A percentile compares a stretch with the other conserved stretches of the same genome.
Conservation (phyloP, 2,888 invertebrate species). For the Lucinisca nassula region DNA sequence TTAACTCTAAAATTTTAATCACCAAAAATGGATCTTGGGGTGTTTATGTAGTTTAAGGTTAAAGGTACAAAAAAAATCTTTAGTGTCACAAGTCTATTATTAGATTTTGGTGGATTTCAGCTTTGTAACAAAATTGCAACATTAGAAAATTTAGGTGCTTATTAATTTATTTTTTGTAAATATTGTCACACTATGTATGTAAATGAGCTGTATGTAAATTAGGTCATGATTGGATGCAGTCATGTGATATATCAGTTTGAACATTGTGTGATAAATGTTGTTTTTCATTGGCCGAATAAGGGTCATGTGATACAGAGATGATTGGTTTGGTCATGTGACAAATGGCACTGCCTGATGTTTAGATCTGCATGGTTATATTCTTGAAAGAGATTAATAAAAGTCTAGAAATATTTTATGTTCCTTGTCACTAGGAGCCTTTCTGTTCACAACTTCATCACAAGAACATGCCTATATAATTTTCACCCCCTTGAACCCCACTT, state of each 20-base stretch:
- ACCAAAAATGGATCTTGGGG: no score
- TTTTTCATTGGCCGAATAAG: no score
- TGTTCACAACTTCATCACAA: no score
- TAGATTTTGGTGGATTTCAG: not conserved
- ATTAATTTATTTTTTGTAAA: conserved; percentile 2
- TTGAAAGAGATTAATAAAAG: conserved; percentile 5
- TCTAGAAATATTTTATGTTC: no score
- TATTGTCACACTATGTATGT: not conserved
- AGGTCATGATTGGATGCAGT: not conserved
- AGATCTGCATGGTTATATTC: conserved; percentile 2
- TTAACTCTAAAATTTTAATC: no score
- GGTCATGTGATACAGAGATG: not conserved
- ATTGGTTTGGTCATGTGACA: not conserved
- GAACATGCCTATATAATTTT: no score
- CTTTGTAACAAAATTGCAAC: not conserved
- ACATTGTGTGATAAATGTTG: not conserved
- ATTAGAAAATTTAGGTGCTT: not conserved
- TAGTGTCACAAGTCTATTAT: not conserved
- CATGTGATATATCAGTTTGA: not conserved
- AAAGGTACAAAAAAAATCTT: no score
- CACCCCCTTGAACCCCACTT: no score
- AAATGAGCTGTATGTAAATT: not conserved
- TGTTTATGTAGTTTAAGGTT: no score
- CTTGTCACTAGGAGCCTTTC: no score
- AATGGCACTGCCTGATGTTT: not conserved